phyloP scores from a whole-genome alignment of 2,797 vertebrate genomes.

The Vespertilio murinus region DNA sequence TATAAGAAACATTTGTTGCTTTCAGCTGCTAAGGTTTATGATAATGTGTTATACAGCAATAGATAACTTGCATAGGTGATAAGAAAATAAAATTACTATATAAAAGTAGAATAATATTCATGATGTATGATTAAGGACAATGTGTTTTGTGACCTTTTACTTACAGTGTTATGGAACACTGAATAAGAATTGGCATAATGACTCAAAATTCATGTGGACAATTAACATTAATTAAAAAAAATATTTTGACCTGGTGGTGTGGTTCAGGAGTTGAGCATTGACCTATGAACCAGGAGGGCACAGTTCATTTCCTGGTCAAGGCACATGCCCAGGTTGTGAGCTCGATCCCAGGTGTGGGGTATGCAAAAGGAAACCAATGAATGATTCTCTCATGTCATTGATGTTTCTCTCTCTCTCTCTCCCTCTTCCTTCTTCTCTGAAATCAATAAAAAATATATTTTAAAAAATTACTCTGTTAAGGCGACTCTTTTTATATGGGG shows the following conservation, averaged over 20 bases:
- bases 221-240: neutral
- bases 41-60: neutral
- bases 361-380: too few species aligned
- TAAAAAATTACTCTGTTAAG: neutral
- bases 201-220: neutral
- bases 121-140: neutral
- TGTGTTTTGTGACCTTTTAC: neutral
- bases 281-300: too few species aligned
- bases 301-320: too few species aligned
- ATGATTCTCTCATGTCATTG: too few species aligned
- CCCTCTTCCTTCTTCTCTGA: too few species aligned
- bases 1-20: neutral
- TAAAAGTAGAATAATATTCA: neutral
- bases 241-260: neutral
- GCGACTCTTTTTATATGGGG: neutral
- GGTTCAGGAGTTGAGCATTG: too few species aligned
- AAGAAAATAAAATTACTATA: neutral
- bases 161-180: neutral
- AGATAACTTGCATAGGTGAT: neutral
- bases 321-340: too few species aligned
- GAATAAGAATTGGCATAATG: neutral
- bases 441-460: too few species aligned
- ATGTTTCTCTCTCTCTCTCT: too few species aligned
- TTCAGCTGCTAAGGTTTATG: neutral
- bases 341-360: too few species aligned